Evolutionary conservation across 2,888 invertebrate species (phyloP), one percentile per base, ranked within the genome.

Genomic region (Cryptocheilus praepositus): DNA sequence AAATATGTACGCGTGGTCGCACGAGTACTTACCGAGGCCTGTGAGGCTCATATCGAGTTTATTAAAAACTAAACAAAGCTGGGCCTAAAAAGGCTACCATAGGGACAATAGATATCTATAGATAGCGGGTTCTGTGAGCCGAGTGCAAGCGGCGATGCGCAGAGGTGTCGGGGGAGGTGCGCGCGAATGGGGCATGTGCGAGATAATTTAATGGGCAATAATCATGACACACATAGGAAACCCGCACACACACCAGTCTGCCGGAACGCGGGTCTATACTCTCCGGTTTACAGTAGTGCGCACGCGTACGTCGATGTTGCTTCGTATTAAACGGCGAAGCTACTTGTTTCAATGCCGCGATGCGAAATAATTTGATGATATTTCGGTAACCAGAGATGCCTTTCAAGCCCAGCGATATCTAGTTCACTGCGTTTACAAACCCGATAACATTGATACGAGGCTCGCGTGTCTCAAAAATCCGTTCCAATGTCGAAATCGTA

Each of bases 151-250:
- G 8, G 36, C 36, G 36, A 36, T 36, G 36, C 36, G 36, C 36
- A 36, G 36, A 11, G 11, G 36, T 36, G 36, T 36, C 11, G 7
- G 36, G 36, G 36, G 36, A 54, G 54, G 56, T 36, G 55, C 45
- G 64, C 60, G 67, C 62, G 64, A 64, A 61, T 65, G 36, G 70
- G 64, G 59, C 67, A 67, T 70, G 71, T 71, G 71, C 65, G 65
- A 71, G 73, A 80, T 79, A 79, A 80, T 80, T 80, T 79, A 80
- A 80, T 80, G 77, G 72, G 75, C 77, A 72, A 80, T 80, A 80
- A 80, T 80, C 71, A 72, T 46, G 49, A 44, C 54, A 21, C 58
- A 46, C 53, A 67, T 43, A 36, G 36, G 36, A 36, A 36, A 36
- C 36, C 36, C 44, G 59, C 55, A 66, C 64, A 63, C 57, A 61